phyloP scores from a whole-genome alignment of 2,888 invertebrate species.

The Standfussiana lucernea region DNA sequence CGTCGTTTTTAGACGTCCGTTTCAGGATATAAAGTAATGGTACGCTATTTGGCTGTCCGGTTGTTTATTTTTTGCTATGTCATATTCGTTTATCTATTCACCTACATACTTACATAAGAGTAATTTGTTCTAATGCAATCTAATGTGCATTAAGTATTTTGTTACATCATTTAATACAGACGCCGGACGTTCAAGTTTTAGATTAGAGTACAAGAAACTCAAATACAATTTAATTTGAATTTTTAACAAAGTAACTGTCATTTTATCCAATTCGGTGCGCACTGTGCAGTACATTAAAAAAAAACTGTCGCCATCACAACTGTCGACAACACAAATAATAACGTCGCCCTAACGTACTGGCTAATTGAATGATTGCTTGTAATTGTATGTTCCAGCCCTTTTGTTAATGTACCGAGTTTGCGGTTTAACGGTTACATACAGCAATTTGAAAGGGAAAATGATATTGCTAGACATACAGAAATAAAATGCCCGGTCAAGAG shows the following conservation, averaged over 20 bases:
- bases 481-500: slow-evolving; percentile 33
- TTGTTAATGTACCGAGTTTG: slow-evolving; percentile 77
- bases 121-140: slow-evolving; percentile 43
- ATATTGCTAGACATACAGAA: slow-evolving; percentile 49
- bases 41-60: slow-evolving; percentile 29
- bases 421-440: slow-evolving; percentile 78
- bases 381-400: slow-evolving; percentile 78
- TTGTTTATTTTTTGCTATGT: slow-evolving; percentile 42
- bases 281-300: slow-evolving; percentile 34
- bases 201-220: slow-evolving; percentile 1
- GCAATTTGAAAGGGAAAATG: slow-evolving; percentile 60
- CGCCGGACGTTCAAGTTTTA: slow-evolving; percentile 9
- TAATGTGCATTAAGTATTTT: slow-evolving; percentile 28
- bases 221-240: slow-evolving; percentile 44
- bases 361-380: slow-evolving; percentile 85
- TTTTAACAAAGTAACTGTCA: slow-evolving; percentile 39
- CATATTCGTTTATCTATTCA: slow-evolving; percentile 42
- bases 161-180: slow-evolving; percentile 32
- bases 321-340: slow-evolving; percentile 68
- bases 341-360: slow-evolving; percentile 69
- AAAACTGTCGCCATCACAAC: slow-evolving; percentile 66
- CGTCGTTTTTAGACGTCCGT: slow-evolving; percentile 26
- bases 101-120: slow-evolving; percentile 47
- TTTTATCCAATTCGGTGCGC: slow-evolving; percentile 41
- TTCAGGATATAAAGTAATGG: slow-evolving; percentile 39